A percentile compares a stretch with the other conserved stretches of the same genome.
Conservation (phyloP, 2,888 invertebrate genomes). For the Drosophila stalkeri region DNA sequence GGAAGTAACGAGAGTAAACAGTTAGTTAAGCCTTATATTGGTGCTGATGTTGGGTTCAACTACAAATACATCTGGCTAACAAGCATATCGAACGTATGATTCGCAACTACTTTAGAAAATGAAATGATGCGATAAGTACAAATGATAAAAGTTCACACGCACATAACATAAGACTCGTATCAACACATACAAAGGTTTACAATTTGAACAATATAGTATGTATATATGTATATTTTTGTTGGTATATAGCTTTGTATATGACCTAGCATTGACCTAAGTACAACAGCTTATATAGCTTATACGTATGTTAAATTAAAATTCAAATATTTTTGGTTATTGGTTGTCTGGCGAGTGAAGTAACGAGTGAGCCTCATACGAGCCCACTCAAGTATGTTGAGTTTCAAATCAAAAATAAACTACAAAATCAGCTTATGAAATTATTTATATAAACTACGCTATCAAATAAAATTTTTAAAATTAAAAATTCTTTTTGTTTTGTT, state of each 20-base stretch:
- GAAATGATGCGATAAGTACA: slow-evolving; percentile 66
- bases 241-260: slow-evolving; percentile 54
- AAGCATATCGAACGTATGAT: slow-evolving; percentile 66
- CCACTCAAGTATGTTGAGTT: slow-evolving; percentile 31
- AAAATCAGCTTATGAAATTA: slow-evolving; percentile 67
- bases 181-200: slow-evolving; percentile 84
- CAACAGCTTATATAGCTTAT: slow-evolving; percentile 68
- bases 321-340: slow-evolving; percentile 39
- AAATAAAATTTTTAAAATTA: slow-evolving; percentile 39
- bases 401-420: slow-evolving; percentile 87
- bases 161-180: slow-evolving; percentile 82
- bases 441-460: slow-evolving; percentile 50
- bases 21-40: slow-evolving; percentile 58
- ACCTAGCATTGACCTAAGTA: slow-evolving; percentile 74
- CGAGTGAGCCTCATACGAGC: slow-evolving; percentile 9
- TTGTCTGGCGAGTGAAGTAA: slow-evolving; percentile 43
- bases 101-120: slow-evolving; percentile 61
- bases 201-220: slow-evolving; percentile 71
- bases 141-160: slow-evolving; percentile 81
- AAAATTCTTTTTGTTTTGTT: no score
- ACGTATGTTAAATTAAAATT: slow-evolving; percentile 60
- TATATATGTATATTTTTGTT: slow-evolving; percentile 52
- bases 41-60: slow-evolving; percentile 9
- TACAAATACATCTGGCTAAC: slow-evolving; percentile 51
- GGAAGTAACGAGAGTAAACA: slow-evolving; percentile 34